Evolutionary conservation across 2,797 vertebrate genomes (phyloP), one percentile per base, ranked within the genome.

Genomic region (Poeciliopsis presidionis): DNA sequence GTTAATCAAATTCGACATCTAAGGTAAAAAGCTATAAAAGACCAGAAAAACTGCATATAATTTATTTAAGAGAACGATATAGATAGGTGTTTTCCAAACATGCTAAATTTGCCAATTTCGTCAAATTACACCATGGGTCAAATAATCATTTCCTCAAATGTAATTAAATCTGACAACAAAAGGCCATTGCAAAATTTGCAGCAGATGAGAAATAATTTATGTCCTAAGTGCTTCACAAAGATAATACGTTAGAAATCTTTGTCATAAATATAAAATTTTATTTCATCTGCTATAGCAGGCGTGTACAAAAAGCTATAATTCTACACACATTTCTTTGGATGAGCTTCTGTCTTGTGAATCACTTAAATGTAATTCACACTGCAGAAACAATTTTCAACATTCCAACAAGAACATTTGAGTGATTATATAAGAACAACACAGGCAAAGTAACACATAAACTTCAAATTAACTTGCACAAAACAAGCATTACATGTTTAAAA

Each of bases 181-280:
- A 70, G 25, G 67, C 13, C 41, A 70, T 1, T 70, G 41, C 41
- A 46, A 70, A 45, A 45, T 28, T 53, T 25, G 49, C 18, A 65
- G n/a, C 25, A 45, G 36, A 39, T 75, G 4, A 51, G 5, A 80
- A 74, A 73, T 43, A 67, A 5, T 9, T 65, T 1, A 45, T 0
- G 25, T 20, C 6, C 30, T 22, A 72, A n/a, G 43, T 49, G 36
- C 16, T 49, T 36, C 28, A 71, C 41, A 74, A 72, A 45, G 73
- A 55, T 0, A 0, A 28, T 22, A n/a, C 33, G 22, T 57, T 7
- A 78, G 5, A 76, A 71, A 11, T 1, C 46, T 79, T 76, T 89
- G 49, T 86, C 91, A 93, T 94, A 94, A 95, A 94, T 94, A 94
- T 88, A 93, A 91, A 93, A 90, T 45, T 95, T 94, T 93, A 93